These are phyloP conservation scores for Sisyra nigra DNA, from an alignment of 2,888 invertebrate species.

Conservation along the genomic window DNA sequence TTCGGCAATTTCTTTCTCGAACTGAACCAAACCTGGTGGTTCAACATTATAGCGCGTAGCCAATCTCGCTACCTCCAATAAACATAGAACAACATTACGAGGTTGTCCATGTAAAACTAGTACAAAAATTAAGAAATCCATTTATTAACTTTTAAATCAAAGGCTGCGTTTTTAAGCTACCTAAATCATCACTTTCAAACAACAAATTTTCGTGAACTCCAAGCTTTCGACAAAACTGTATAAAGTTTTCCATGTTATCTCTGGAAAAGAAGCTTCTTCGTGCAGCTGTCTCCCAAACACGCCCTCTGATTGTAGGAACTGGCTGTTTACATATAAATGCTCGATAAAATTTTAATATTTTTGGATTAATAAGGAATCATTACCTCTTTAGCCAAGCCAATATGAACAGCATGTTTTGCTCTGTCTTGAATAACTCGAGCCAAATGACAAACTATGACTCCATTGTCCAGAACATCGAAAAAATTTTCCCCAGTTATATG, in stretches of 20 bases:
- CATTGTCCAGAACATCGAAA: constrained; percentile 68
- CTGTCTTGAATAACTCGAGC: constrained; percentile 63
- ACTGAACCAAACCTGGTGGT: constrained; percentile 64
- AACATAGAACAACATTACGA: constrained; percentile 67
- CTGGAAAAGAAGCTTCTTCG: constrained; percentile 75
- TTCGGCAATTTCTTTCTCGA: constrained; percentile 74
- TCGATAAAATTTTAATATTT: constrained; percentile 3
- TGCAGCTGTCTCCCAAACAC: constrained; percentile 71
- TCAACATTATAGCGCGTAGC: constrained; percentile 64
- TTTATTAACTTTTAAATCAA: background rate
- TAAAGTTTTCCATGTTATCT: constrained; percentile 80
- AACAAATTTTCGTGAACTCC: constrained; percentile 77
- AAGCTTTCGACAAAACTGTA: constrained; percentile 68
- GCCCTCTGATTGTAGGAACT: constrained; percentile 52
- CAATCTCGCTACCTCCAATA: constrained; percentile 70
- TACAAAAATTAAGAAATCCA: constrained; percentile 11
- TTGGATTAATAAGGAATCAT: constrained; percentile 16
- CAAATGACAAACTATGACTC: constrained; percentile 65
- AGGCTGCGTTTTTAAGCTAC: constrained; percentile 31
- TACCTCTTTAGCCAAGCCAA: constrained; percentile 44
- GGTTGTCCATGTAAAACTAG: constrained; percentile 70
- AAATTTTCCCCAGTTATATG: constrained; percentile 66
- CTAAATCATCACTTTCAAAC: constrained; percentile 81
- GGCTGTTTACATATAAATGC: constrained; percentile 31
- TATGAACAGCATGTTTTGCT: constrained; percentile 47